phyloP scores from a whole-genome alignment of 2,113 vertebrate species.

The Galbula dea region DNA sequence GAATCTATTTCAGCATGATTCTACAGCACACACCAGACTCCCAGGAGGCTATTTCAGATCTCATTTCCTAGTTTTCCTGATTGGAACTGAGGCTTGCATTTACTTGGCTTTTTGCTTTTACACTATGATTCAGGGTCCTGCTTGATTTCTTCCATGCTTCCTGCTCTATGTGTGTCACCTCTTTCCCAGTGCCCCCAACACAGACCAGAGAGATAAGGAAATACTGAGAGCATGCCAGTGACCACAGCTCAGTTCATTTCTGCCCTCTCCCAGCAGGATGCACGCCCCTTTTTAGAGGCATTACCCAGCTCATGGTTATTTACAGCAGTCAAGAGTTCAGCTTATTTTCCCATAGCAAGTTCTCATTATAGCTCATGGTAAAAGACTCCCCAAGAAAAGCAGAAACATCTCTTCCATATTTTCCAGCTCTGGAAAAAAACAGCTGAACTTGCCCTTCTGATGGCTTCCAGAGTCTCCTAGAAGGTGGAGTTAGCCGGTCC shows the following conservation, averaged over 20 bases:
- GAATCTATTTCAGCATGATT: constrained; percentile 34
- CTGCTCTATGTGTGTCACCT: not conserved
- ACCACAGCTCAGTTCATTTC: not conserved
- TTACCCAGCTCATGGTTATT: not conserved
- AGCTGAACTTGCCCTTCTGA: not conserved
- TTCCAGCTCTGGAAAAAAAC: not conserved
- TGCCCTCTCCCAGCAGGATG: not conserved
- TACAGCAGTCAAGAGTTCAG: constrained; percentile 7
- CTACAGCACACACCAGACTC: constrained; percentile 10
- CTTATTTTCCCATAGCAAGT: not conserved
- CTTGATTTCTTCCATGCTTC: not conserved
- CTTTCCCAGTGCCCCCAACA: not conserved
- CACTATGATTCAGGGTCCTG: accelerated
- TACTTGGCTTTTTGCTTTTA: not conserved
- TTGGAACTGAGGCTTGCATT: not conserved
- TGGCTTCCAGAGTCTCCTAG: not conserved
- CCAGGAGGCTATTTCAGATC: constrained; percentile 11
- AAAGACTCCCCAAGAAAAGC: constrained; percentile 3
- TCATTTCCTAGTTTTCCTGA: constrained; percentile 45
- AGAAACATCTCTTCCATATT: not conserved
- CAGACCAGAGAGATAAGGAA: not conserved
- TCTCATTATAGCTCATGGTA: constrained; percentile 4
- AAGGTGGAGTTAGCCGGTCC: not conserved
- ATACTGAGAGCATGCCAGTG: not conserved
- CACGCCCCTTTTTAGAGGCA: not conserved